Base-by-base conservation (phyloP, 2,888 invertebrate genomes). In the Asteroscopus sphinx region DNA sequence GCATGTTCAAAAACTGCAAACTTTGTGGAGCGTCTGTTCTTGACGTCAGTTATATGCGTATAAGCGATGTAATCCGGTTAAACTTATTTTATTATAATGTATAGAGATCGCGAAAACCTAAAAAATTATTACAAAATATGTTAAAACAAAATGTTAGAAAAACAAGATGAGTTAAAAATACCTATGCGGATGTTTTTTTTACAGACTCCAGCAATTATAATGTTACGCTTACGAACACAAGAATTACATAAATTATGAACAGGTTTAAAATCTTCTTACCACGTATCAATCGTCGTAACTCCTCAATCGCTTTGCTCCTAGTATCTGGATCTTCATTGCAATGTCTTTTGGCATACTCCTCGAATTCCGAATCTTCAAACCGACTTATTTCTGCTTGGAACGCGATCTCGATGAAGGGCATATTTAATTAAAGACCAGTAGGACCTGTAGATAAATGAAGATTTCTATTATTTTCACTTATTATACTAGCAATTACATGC, bases 321-420 rank as follows among this genome's bases (percentile, higher is more conserved):
- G 89, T 92, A 45, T 83, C 81, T 1, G 88, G 88, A 55, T 87
- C 80, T 65, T 93, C 93, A 37, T 85, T 86, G 76, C 93, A 93
- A 78, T 90, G 87, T 66, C 72, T 82, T 58, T 80, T 82, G 6
- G 93, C 93, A 44, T 78, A 76, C 49, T 93, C 93, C 47, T 89
- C 90, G 42, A 93, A 94, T 45, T 94, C 93, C 0, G 87, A 66
- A 62, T 94, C 93, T 62, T 93, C 93, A 56, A 83, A 93, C 3
- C 93, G 79, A 73, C 91, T 93, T 13, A 93, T 67, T 69, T 94
- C 93, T 1, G 93, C 93, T 81, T 89, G 88, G 58, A 88, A 92
- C 3, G 91, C 93, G 48, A 94, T 91, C 49, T 93, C 90, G 8
- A 92, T 64, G 70, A 94, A 94, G 48, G 90, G 78, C 90, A 91